Evolutionary conservation across 2,888 invertebrate genomes (phyloP).

Genomic region (Endotricha flammealis): DNA sequence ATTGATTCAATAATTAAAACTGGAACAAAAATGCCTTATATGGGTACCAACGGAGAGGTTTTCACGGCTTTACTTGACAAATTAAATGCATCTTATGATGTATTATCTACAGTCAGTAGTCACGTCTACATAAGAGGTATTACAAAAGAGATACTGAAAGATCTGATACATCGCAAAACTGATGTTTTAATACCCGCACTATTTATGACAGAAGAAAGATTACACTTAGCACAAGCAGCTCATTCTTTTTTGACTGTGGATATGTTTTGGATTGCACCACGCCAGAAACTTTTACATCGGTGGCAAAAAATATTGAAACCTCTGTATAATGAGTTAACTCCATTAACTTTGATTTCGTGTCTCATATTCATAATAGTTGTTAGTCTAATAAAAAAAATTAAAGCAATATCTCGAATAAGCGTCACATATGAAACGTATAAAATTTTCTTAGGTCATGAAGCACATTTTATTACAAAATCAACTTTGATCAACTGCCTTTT

Average conservation of each 20-base stretch:
- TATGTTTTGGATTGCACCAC: conserved; percentile 3
- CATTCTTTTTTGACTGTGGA: neutral
- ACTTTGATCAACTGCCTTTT: conserved; percentile 5
- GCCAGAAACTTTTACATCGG: neutral
- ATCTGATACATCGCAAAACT: neutral
- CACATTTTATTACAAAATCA: conserved; percentile 5
- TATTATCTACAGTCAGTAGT: neutral
- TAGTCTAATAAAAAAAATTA: neutral
- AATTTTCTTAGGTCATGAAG: conserved; percentile 6
- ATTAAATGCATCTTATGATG: conserved; percentile 3
- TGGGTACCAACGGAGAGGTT: neutral
- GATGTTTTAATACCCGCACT: conserved; percentile 1
- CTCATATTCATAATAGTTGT: neutral
- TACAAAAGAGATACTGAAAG: neutral
- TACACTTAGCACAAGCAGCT: neutral
- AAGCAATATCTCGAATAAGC: neutral
- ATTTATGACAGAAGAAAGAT: neutral
- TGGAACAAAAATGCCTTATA: neutral
- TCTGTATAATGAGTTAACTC: conserved; percentile 3
- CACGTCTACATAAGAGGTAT: neutral
- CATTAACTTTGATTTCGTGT: neutral
- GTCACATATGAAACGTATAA: conserved; percentile 3
- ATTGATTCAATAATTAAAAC: neutral
- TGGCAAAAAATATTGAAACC: conserved; percentile 5
- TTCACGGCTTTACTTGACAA: neutral